These are phyloP conservation scores for Nematostella vectensis DNA, from an alignment of 92 coral and sea anemone genomes.

Conservation along the genomic window DNA sequence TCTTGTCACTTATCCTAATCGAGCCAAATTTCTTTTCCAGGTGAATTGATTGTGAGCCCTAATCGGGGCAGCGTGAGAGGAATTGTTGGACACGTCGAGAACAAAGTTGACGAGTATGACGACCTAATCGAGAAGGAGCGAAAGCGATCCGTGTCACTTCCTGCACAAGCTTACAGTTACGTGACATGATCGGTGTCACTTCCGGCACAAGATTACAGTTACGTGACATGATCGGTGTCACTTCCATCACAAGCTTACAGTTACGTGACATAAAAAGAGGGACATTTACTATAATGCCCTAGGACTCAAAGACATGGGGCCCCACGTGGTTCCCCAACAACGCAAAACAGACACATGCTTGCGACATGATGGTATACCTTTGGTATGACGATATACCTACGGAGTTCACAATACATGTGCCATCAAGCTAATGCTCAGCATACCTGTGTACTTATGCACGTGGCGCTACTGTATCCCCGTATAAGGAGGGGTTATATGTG, in stretches of 20 bases:
- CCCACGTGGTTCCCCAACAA: too few species aligned
- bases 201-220: slow-evolving; percentile 16
- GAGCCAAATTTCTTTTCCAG: too few species aligned
- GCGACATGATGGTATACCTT: too few species aligned
- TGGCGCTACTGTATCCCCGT: too few species aligned
- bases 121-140: slow-evolving; percentile 45
- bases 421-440: too few species aligned
- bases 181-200: slow-evolving; percentile 14
- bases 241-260: slow-evolving; percentile 19
- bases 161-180: slow-evolving; percentile 15
- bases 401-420: too few species aligned
- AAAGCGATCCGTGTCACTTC: slow-evolving; percentile 18
- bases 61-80: slow-evolving; percentile 86
- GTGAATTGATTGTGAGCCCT: slow-evolving; percentile 80
- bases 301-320: too few species aligned
- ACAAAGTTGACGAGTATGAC: slow-evolving; percentile 77
- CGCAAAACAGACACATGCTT: too few species aligned
- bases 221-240: slow-evolving; percentile 11
- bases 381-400: too few species aligned
- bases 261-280: slow-evolving; percentile 1
- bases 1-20: too few species aligned
- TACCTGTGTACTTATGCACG: too few species aligned
- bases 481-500: too few species aligned
- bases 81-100: slow-evolving; percentile 89
- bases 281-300: slow-evolving; percentile 5